phyloP scores from a whole-genome alignment of 2,113 vertebrate species.

The Pipa parva region DNA sequence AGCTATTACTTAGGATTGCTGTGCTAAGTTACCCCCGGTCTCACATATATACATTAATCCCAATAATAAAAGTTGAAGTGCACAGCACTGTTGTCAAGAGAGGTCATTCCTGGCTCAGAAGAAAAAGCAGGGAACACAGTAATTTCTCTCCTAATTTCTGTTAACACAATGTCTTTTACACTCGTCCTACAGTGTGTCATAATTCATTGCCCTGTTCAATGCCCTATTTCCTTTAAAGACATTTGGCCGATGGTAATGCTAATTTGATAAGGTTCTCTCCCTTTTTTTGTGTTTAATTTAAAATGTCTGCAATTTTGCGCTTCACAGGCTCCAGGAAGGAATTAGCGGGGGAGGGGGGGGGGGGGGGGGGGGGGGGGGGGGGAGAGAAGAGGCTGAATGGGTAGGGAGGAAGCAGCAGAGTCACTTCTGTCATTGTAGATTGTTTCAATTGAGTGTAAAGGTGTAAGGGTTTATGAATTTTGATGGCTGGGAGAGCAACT shows the following conservation, averaged over 20 bases:
- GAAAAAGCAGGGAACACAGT: not conserved
- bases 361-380: slow-evolving; percentile 16
- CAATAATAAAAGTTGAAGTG: not conserved
- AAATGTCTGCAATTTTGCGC: slow-evolving; percentile 64
- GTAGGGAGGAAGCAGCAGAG: slow-evolving; percentile 44
- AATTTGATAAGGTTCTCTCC: slow-evolving; percentile 65
- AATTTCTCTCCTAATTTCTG: not conserved
- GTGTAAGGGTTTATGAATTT: slow-evolving; percentile 44
- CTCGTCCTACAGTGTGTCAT: slow-evolving; percentile 33
- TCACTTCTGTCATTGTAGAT: slow-evolving; percentile 46
- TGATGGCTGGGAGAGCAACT: not conserved
- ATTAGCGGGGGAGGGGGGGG: slow-evolving; percentile 47
- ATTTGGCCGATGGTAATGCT: slow-evolving; percentile 59
- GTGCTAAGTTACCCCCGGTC: not conserved
- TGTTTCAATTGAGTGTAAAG: slow-evolving; percentile 48
- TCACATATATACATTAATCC: not conserved
- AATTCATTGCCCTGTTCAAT: slow-evolving; percentile 52
- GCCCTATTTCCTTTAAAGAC: slow-evolving; percentile 52
- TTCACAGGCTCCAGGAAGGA: slow-evolving; percentile 61
- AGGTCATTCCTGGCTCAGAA: not conserved
- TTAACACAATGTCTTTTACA: not conserved
- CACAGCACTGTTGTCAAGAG: not conserved
- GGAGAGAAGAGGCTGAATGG: slow-evolving; percentile 44
- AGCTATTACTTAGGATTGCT: not conserved
- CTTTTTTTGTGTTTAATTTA: slow-evolving; percentile 58